phyloP scores from a whole-genome alignment of 2,888 invertebrate species.

The Myopa tessellatipennis region DNA sequence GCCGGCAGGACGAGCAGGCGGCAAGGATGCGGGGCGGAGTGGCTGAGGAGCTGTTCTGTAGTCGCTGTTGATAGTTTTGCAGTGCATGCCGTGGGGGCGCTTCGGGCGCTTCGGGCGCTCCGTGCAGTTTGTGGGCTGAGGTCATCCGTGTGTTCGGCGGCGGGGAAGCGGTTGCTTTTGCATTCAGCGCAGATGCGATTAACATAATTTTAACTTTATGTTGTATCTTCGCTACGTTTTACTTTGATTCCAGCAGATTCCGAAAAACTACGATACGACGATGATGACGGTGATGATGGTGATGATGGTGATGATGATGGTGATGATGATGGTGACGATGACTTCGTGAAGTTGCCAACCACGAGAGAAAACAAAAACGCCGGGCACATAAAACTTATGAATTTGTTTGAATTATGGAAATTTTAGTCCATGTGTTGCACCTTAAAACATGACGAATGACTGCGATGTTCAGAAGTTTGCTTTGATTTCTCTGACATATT shows the following conservation, averaged over 20 bases:
- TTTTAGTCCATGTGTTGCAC: slow-evolving; percentile 15
- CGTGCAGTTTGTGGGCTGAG: slow-evolving; percentile 1
- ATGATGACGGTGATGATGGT: neutral
- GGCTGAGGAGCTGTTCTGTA: neutral
- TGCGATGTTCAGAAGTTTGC: neutral
- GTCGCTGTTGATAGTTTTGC: neutral
- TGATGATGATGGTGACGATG: neutral
- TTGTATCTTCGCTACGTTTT: slow-evolving; percentile 7
- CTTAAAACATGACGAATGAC: neutral
- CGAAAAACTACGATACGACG: neutral
- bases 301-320: neutral
- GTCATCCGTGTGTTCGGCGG: neutral
- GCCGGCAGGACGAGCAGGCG: neutral
- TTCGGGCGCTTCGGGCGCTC: slow-evolving; percentile 14
- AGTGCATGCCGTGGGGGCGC: neutral
- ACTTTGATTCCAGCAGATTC: slow-evolving; percentile 34
- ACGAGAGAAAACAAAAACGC: neutral
- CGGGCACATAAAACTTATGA: neutral
- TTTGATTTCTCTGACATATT: neutral
- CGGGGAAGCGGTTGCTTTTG: slow-evolving; percentile 41
- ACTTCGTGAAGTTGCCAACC: neutral
- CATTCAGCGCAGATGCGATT: slow-evolving; percentile 40
- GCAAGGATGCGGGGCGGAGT: neutral
- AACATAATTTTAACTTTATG: slow-evolving; percentile 44
- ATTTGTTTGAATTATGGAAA: slow-evolving; percentile 1